These are phyloP conservation scores for Bungarus multicinctus DNA, from an alignment of 2,113 vertebrate genomes.

Conservation along the genomic window DNA sequence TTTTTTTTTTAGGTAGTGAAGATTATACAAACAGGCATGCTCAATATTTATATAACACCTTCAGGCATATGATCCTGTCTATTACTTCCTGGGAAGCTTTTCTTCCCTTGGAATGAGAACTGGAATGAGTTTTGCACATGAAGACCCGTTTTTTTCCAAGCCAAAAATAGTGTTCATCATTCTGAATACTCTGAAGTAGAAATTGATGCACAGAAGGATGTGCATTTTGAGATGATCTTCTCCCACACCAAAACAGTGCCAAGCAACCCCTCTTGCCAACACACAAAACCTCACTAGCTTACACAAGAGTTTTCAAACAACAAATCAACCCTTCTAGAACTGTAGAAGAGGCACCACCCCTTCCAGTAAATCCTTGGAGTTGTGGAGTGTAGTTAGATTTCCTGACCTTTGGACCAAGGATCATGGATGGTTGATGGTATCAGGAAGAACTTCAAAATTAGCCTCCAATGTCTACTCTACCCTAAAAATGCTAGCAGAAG, in stretches of 20 bases:
- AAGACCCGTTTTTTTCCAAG: constrained; percentile 16
- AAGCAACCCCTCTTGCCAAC: constrained; percentile 23
- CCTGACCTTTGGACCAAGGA: not conserved
- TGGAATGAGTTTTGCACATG: constrained; percentile 22
- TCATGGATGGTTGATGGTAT: not conserved
- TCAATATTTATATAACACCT: constrained; percentile 69
- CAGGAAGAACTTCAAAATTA: not conserved
- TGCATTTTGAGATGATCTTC: constrained; percentile 1
- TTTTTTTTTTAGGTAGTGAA: constrained; percentile 65
- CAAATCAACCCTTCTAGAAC: not conserved
- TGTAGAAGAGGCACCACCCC: not conserved
- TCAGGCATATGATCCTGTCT: constrained; percentile 57
- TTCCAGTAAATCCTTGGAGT: not conserved
- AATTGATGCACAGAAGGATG: constrained; percentile 4
- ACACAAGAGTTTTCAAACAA: not conserved
- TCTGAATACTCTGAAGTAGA: constrained; percentile 16
- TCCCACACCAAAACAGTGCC: not conserved
- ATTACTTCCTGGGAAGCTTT: constrained; percentile 33
- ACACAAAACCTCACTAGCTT: not conserved
- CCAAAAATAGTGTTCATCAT: not conserved
- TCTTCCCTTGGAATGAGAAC: constrained; percentile 40
- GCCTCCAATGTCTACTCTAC: not conserved
- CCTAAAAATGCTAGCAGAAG: not conserved
- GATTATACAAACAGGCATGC: constrained; percentile 73
- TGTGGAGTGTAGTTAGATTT: not conserved